Base-by-base conservation (phyloP, 1,140 invertebrate genomes). In the Lysiphlebus fabarum region DNA sequence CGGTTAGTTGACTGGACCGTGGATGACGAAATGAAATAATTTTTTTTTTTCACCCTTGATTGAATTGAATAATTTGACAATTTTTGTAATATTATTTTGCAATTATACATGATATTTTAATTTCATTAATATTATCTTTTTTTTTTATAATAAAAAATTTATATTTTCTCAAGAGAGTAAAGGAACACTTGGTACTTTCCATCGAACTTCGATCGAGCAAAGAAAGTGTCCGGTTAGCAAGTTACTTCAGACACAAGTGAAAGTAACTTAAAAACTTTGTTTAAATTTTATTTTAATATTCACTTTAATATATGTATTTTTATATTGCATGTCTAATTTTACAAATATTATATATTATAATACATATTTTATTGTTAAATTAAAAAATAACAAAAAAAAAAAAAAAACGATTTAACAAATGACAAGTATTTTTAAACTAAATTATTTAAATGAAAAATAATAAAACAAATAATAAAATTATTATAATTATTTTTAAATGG, bases 191-290 rank as follows among this genome's bases (percentile, higher is more conserved):
- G 33, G 6, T 50, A 67, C 75, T 77, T 77, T 77, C 76, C 76
- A 77, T 72, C 67, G 69, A 64, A 64, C 67, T 69, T 65, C 73
- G 71, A 75, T 75, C 73, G 67, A 74, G 62, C 70, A 71, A 77
- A 78, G 76, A 77, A 78, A 78, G 76, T 77, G 68, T 77, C 69
- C 72, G 65, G 58, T 59, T 59, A 51, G 58, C 58, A 50, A 40
- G 56, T 55, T 37, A 61, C 67, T 60, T 70, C 58, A 53, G 58
- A 69, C 58, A 59, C 59, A 47, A 70, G 73, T 74, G 75, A 77
- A 77, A 77, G 73, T 75, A 67, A 56, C 58, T 26, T 26, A 26
- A 26, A 26, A 26, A 26, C 17, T 26, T 26, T 26, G 17, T 26
- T 26, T 26, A 26, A 26, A 26, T 26, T n/a, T 68, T 56, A 67